A percentile compares a stretch with the other conserved stretches of the same genome.
Conservation (phyloP, 2,113 vertebrate genomes). For the Tachysurus fulvidraco region DNA sequence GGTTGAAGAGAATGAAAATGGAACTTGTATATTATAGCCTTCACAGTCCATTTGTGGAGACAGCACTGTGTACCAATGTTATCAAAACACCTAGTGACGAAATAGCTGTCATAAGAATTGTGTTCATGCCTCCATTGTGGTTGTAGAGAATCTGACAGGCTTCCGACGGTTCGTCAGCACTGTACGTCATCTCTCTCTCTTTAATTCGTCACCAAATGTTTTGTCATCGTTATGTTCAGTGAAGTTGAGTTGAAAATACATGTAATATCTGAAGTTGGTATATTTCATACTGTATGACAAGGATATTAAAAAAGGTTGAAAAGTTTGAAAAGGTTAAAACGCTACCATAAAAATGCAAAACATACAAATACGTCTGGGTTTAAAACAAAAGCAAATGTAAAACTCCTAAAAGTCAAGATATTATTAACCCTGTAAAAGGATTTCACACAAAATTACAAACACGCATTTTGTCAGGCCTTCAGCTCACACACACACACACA, state of each 20-base stretch:
- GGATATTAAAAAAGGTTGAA: conserved; percentile 29
- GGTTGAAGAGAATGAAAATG: not conserved
- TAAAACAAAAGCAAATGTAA: conserved; percentile 65
- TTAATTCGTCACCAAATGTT: not conserved
- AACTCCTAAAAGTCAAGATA: conserved; percentile 45
- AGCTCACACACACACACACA: conserved; percentile 27
- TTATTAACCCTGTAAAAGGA: conserved; percentile 51
- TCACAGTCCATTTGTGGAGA: too few species aligned
- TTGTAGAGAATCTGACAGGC: not conserved
- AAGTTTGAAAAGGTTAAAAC: conserved; percentile 54
- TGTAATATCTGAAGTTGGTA: conserved; percentile 39
- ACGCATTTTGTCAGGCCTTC: conserved; percentile 35
- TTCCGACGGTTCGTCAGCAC: not conserved
- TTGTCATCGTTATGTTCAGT: conserved; percentile 22
- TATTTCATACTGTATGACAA: conserved; percentile 49
- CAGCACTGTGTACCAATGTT: not conserved
- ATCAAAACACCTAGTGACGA: not conserved
- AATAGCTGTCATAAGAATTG: not conserved
- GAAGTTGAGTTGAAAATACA: conserved; percentile 40
- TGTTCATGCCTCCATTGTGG: not conserved
- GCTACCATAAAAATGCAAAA: conserved; percentile 70
- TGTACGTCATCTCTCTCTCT: not conserved
- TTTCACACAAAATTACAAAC: conserved; percentile 40
- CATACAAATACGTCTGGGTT: conserved; percentile 72
- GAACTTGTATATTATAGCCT: not conserved